phyloP scores from a whole-genome alignment of 2,113 vertebrate species.

The Xyliphius kryptos region DNA sequence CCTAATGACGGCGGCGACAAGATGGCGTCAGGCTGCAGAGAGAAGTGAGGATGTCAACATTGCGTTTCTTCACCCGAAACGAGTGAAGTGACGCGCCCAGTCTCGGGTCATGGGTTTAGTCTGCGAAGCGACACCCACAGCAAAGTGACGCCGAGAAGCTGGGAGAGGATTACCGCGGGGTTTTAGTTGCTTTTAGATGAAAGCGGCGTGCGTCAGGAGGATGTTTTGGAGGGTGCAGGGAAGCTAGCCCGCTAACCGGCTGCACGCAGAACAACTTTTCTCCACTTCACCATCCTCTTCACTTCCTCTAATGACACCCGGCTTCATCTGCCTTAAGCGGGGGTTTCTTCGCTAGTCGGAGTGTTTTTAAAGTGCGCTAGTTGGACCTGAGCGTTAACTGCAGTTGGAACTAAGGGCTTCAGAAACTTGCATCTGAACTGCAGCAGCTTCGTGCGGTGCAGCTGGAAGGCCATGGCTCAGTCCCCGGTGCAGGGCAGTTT shows the following conservation, averaged over 20 bases:
- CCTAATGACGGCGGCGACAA: constrained; percentile 58
- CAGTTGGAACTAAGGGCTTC: too few species aligned
- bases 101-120: background rate
- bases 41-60: constrained; percentile 65
- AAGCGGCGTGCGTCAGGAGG: background rate
- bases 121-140: background rate
- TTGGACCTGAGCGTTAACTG: too few species aligned
- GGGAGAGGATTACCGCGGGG: too few species aligned
- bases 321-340: too few species aligned
- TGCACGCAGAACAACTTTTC: background rate
- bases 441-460: background rate
- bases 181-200: background rate
- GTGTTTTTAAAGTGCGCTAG: too few species aligned
- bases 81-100: constrained; percentile 11
- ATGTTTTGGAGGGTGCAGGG: background rate
- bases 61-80: constrained; percentile 45
- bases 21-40: constrained; percentile 65
- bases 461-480: constrained; percentile 75
- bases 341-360: too few species aligned
- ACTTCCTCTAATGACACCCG: too few species aligned
- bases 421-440: too few species aligned
- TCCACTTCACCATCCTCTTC: too few species aligned
- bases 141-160: background rate
- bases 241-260: background rate
- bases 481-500: constrained; percentile 85